Percentiles rank a stretch among this genome's conserved stretches.
Evolutionary conservation across 1,140 invertebrate species (phyloP).

Genomic region (Alviniconcha marisindica): DNA sequence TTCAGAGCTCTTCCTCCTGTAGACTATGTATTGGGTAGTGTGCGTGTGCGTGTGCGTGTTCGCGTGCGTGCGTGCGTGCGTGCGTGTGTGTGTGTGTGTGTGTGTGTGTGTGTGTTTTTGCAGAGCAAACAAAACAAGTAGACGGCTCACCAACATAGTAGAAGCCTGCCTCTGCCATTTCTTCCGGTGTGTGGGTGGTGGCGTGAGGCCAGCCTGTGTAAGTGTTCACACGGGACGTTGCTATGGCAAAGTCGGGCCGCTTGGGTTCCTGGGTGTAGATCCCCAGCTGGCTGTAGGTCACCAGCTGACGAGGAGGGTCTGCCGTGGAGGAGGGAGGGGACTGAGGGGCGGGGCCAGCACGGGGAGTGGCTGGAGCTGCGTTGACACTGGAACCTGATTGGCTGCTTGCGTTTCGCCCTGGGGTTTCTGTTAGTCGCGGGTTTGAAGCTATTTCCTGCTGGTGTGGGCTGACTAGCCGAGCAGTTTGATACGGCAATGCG

Average conservation of each 20-base stretch:
- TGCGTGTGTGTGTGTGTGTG: no score
- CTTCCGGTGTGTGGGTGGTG: constrained; percentile 86
- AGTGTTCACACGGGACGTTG: constrained; percentile 81
- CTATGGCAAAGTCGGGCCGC: constrained; percentile 75
- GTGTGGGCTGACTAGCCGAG: neutral
- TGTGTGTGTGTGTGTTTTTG: no score
- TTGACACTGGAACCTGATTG: neutral
- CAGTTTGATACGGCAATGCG: neutral
- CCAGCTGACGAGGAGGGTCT: neutral
- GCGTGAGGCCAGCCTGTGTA: constrained; percentile 79
- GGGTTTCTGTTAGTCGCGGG: neutral
- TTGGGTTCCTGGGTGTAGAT: constrained; percentile 56
- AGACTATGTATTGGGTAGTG: no score
- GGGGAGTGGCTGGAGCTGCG: neutral
- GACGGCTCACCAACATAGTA: constrained; percentile 84
- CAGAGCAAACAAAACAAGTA: no score
- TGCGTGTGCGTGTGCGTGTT: no score
- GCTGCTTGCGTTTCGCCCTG: neutral
- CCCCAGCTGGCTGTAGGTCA: constrained; percentile 37
- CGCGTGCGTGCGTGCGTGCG: no score
- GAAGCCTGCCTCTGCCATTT: constrained; percentile 91
- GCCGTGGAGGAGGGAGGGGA: neutral
- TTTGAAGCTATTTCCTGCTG: neutral
- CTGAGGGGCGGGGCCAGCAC: neutral
- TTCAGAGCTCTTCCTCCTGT: no score